phyloP scores from a whole-genome alignment of 2,888 invertebrate genomes.

The Diogma glabrata region DNA sequence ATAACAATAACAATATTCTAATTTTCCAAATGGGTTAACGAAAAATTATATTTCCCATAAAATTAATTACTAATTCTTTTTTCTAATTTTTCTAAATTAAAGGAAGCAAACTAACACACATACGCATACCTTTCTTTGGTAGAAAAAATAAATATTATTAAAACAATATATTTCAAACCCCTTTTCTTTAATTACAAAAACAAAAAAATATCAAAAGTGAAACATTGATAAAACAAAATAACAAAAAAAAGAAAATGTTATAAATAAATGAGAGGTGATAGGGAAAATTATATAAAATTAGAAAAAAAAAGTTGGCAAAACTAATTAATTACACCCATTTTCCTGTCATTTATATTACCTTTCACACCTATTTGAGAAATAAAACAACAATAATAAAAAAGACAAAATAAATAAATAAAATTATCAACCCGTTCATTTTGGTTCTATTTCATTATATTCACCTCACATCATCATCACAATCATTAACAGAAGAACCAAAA shows the following conservation, averaged over 20 bases:
- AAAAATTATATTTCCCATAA: too few relatives aligned
- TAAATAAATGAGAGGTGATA: conserved; percentile 6
- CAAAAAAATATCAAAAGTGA: conserved; percentile 7
- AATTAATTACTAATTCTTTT: too few relatives aligned
- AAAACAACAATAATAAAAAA: conserved; percentile 7
- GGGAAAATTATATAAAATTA: conserved; percentile 8
- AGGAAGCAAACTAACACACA: too few relatives aligned
- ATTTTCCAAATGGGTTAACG: too few relatives aligned
- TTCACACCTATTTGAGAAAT: conserved; percentile 9
- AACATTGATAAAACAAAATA: conserved; percentile 8
- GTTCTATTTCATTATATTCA: too few relatives aligned
- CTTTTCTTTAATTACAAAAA: conserved; percentile 7
- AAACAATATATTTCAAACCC: conserved; percentile 2
- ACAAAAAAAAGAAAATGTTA: too few relatives aligned
- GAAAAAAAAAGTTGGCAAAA: conserved; percentile 7
- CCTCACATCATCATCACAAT: too few relatives aligned
- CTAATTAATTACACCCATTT: conserved; percentile 11
- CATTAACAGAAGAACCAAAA: too few relatives aligned
- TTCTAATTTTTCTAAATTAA: too few relatives aligned
- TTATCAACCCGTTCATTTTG: conserved; percentile 9
- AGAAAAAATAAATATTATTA: too few relatives aligned
- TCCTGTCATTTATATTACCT: conserved; percentile 11
- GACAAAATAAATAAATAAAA: conserved; percentile 1
- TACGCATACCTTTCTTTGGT: too few relatives aligned
- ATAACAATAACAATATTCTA: too few relatives aligned